A percentile compares a stretch with the other conserved stretches of the same genome.
These are phyloP conservation scores for Euura lappo DNA, from an alignment of 1,140 invertebrate genomes.

Conservation along the genomic window DNA sequence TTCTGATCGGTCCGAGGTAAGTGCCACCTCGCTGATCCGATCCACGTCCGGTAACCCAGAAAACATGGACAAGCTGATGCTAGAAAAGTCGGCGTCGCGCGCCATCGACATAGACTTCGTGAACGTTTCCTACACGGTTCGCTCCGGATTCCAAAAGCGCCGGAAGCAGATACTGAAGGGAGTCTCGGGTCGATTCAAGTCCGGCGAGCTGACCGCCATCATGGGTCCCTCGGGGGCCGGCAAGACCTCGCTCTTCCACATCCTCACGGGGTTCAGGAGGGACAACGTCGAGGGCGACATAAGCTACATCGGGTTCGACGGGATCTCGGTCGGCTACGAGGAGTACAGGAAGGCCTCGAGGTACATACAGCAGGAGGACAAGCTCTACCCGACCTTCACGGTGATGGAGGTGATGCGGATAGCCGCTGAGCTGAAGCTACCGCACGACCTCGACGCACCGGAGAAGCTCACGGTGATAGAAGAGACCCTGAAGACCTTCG, in stretches of 20 bases:
- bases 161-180: slow-evolving; percentile 67
- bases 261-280: slow-evolving; percentile 70
- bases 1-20: neutral
- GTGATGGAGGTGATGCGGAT: slow-evolving; percentile 79
- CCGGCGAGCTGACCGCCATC: slow-evolving; percentile 81
- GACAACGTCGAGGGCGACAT: slow-evolving; percentile 61
- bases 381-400: slow-evolving; percentile 77
- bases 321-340: slow-evolving; percentile 46
- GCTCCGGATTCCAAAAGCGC: slow-evolving; percentile 32
- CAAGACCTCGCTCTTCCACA: slow-evolving; percentile 78
- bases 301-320: slow-evolving; percentile 61
- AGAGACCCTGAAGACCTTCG: slow-evolving; percentile 66
- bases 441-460: slow-evolving; percentile 35
- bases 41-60: too few species aligned
- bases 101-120: slow-evolving; percentile 60
- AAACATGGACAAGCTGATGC: too few species aligned
- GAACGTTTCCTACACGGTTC: slow-evolving; percentile 53
- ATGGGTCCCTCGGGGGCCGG: slow-evolving; percentile 87
- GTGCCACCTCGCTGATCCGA: neutral
- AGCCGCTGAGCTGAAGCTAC: slow-evolving; percentile 54
- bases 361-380: slow-evolving; percentile 88
- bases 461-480: slow-evolving; percentile 37
- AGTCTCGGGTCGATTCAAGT: slow-evolving; percentile 73
- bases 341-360: slow-evolving; percentile 65
- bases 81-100: slow-evolving; percentile 10